phyloP scores from a whole-genome alignment of 2,888 invertebrate genomes.

The Entomobrya multifasciata region DNA sequence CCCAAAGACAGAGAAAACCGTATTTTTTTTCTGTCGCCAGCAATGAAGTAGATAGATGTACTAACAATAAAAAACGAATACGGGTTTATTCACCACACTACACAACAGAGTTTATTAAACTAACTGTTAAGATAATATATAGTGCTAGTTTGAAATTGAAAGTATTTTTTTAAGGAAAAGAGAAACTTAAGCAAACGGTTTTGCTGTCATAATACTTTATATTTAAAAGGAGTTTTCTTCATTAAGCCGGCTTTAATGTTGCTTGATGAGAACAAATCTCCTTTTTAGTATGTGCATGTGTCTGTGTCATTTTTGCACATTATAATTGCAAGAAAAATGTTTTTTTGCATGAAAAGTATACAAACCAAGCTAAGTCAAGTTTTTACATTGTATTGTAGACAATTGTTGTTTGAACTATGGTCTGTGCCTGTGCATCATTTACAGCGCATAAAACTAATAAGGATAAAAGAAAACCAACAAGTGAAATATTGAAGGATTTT shows the following conservation, averaged over 20 bases:
- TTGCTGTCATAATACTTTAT: background rate
- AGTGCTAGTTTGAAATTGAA: constrained; percentile 2
- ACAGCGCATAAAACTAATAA: background rate
- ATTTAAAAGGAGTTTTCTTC: background rate
- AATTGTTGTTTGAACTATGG: no score
- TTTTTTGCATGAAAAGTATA: no score
- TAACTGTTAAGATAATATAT: background rate
- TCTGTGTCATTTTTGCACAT: background rate
- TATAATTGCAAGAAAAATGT: constrained; percentile 16
- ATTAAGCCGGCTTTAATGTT: constrained; percentile 36
- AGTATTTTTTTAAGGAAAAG: constrained; percentile 28
- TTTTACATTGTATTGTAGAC: no score
- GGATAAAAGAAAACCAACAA: constrained; percentile 15
- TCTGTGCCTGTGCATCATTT: background rate
- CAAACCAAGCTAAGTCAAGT: no score
- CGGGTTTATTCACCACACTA: background rate
- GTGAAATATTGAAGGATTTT: background rate
- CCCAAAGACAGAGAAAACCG: background rate
- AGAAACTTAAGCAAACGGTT: constrained; percentile 16
- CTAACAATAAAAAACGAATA: background rate
- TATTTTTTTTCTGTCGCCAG: background rate
- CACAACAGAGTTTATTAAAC: background rate
- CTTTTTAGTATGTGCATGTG: background rate
- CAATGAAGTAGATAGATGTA: background rate
- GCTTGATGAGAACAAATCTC: background rate